Evolutionary conservation across 2,797 vertebrate genomes (phyloP), one percentile per base, ranked within the genome.

Genomic region (Sebastes paucispinis): DNA sequence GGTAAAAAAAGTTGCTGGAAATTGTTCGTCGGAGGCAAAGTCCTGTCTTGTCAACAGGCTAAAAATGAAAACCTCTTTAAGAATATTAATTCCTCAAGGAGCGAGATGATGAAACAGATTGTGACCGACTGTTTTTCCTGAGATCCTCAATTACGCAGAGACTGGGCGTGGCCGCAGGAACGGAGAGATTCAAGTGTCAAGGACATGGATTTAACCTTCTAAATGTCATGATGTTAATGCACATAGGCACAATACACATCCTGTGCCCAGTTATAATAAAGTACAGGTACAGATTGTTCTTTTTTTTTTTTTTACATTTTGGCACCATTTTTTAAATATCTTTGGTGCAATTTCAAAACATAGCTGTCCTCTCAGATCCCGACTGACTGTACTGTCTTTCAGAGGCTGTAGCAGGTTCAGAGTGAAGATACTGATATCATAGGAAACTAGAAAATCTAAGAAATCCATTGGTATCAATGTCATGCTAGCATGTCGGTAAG

Each of bases 41-140:
- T 50, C 16, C 29, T 20, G 22, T 58, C 60, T 66, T 63, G 22
- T 77, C 50, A 14, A 50, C 5, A 1, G 34, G 60, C 69, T 71
- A 16, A 72, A 72, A 88, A 75, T 65, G n/a, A 73, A 79, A 73
- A 72, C n/a, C 11, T 4, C 22, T 65, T 65, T 54, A 50, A 50
- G 25, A 64, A 75, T 67, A 57, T 66, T 16, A 71, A 78, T 73
- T 50, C 24, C 47, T 69, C 12, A 11, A 71, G 80, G 43, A 81
- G 52, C 24, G 3, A 62, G 52, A 54, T 73, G 81, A 77, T 75
- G 10, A 69, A 73, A 55, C 31, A 66, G 52, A 78, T 58, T 76
- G 68, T 52, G 69, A 76, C n/a, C 68, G 72, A 34, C 68, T 47
- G 43, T 47, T 66, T 20, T 68, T 14, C 22, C 52, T 65, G 50